Evolutionary conservation across 2,113 vertebrate species (phyloP).

Genomic region (Shinisaurus crocodilurus): DNA sequence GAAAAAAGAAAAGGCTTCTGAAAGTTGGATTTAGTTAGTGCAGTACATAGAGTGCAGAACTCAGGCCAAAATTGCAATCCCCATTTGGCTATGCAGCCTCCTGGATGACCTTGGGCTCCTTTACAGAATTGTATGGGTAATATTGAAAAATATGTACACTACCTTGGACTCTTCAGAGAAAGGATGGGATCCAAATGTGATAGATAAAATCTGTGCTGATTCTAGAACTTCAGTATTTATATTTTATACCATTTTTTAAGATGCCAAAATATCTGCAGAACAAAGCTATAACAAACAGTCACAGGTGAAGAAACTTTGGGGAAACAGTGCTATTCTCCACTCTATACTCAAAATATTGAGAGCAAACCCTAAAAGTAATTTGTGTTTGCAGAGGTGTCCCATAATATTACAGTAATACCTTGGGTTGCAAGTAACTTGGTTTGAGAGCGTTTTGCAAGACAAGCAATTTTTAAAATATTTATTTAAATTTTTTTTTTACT

Average conservation of each 20-base stretch:
- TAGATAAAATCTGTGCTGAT: background rate
- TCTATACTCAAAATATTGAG: background rate
- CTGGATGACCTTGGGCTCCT: background rate
- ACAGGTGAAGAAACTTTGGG: background rate
- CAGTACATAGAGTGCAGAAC: background rate
- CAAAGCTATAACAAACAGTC: background rate
- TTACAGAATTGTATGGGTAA: background rate
- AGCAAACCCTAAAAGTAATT: background rate
- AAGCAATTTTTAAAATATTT: too few species aligned
- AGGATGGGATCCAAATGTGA: too few species aligned
- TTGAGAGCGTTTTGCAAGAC: too few species aligned
- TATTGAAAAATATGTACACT: background rate
- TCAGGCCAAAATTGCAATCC: background rate
- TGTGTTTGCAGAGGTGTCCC: background rate
- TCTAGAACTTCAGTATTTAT: background rate
- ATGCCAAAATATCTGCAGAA: background rate
- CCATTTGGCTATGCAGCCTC: background rate
- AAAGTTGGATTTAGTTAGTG: background rate
- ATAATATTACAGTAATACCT: background rate
- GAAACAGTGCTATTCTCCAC: background rate
- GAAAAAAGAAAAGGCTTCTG: background rate
- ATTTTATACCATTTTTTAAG: background rate
- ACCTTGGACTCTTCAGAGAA: background rate
- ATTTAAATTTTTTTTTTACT: too few species aligned
- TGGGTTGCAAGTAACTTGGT: too few species aligned